Conservation (phyloP, 2,113 vertebrate genomes). For the Anolis carolinensis region DNA sequence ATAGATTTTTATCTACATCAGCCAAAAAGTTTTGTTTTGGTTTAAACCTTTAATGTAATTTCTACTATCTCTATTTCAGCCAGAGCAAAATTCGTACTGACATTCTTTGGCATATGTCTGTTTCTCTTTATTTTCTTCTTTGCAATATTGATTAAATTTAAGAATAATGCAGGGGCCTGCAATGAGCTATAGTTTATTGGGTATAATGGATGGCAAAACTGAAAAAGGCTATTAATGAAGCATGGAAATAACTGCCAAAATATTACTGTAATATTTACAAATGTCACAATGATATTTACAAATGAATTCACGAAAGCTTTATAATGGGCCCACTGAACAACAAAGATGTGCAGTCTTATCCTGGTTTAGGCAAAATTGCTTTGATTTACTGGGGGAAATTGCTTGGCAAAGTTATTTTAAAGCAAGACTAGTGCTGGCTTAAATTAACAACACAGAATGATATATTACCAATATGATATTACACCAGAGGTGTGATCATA, state of each 20-base stretch:
- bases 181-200: slow-evolving; percentile 43
- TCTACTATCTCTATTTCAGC: slow-evolving; percentile 64
- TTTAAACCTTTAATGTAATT: slow-evolving; percentile 70
- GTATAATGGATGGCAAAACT: slow-evolving; percentile 33
- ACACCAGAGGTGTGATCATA: neutral
- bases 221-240: slow-evolving; percentile 29
- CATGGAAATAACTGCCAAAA: slow-evolving; percentile 41
- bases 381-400: slow-evolving; percentile 20
- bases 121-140: slow-evolving; percentile 31
- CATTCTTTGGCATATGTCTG: slow-evolving; percentile 42
- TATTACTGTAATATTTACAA: slow-evolving; percentile 21
- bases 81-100: slow-evolving; percentile 54
- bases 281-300: slow-evolving; percentile 43
- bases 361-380: slow-evolving; percentile 51
- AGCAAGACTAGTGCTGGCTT: slow-evolving; percentile 17
- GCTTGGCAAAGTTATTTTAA: slow-evolving; percentile 57
- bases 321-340: slow-evolving; percentile 42
- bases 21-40: slow-evolving; percentile 65
- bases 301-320: slow-evolving; percentile 49
- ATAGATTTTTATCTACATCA: slow-evolving; percentile 68
- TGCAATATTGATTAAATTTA: slow-evolving; percentile 52
- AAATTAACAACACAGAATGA: too few species aligned
- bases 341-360: slow-evolving; percentile 40
- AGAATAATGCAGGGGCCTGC: slow-evolving; percentile 42
- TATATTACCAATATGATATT: slow-evolving; percentile 12